Percentiles rank a stretch among this genome's conserved stretches.
Conservation (phyloP, 1,140 invertebrate genomes). For the Cyrtorhinus lividipennis region DNA sequence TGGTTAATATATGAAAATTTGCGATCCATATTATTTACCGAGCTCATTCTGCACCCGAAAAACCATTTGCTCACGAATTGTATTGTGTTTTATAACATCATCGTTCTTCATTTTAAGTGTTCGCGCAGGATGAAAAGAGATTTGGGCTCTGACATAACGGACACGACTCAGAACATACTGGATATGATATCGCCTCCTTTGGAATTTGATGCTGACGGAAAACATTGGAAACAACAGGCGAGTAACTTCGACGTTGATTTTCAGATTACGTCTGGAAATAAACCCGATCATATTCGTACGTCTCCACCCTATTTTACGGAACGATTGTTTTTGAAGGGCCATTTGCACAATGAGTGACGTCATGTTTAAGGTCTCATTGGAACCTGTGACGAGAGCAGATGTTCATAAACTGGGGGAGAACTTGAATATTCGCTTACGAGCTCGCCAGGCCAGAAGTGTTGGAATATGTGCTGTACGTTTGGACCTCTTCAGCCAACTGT, state of each 20-base stretch:
- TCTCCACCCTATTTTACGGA: neutral
- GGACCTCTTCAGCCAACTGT: conserved; percentile 91
- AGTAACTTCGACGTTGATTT: neutral
- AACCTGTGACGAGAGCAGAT: conserved; percentile 84
- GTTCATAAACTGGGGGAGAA: conserved; percentile 92
- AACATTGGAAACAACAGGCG: conserved; percentile 72
- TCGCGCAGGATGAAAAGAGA: conserved; percentile 23
- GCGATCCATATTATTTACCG: too few relatives aligned
- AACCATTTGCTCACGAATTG: too few relatives aligned
- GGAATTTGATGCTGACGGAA: conserved; percentile 83
- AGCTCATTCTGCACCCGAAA: too few relatives aligned
- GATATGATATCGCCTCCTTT: conserved; percentile 90
- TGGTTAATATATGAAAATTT: too few relatives aligned
- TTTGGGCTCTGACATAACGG: conserved; percentile 38
- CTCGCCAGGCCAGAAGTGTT: conserved; percentile 86
- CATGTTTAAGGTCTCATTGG: conserved; percentile 12
- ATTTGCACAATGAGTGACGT: too few relatives aligned
- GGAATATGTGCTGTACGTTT: conserved; percentile 90
- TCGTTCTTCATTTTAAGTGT: too few relatives aligned
- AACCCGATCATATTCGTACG: neutral
- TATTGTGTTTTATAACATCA: too few relatives aligned
- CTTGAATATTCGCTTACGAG: conserved; percentile 76
- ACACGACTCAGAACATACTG: conserved; percentile 80
- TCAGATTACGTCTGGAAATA: too few relatives aligned
- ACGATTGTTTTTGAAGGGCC: neutral